A percentile compares a stretch with the other conserved stretches of the same genome.
Conservation (phyloP, 2,113 vertebrate genomes). For the Coracopsis vasa region DNA sequence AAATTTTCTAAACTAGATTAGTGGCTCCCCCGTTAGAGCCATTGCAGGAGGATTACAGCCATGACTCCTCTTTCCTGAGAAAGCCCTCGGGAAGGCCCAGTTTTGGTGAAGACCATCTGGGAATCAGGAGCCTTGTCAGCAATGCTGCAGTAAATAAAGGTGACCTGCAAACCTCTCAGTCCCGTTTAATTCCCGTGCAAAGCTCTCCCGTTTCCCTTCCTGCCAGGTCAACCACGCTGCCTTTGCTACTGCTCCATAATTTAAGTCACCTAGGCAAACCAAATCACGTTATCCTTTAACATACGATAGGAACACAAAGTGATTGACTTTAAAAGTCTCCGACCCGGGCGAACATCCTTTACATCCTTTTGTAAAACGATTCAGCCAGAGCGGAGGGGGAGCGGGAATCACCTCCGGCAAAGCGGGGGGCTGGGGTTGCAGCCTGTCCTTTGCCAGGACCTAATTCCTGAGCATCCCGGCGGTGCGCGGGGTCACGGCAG, state of each 20-base stretch:
- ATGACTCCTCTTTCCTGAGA: not conserved
- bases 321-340: slow-evolving; percentile 1
- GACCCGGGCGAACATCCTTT: not conserved
- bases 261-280: slow-evolving; percentile 18
- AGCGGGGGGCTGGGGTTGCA: not conserved
- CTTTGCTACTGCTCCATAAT: not conserved
- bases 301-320: not conserved
- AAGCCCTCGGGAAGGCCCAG: not conserved
- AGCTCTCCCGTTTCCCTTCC: not conserved
- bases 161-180: not conserved
- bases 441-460: not conserved
- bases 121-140: not conserved
- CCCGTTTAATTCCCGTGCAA: not conserved
- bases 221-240: not conserved
- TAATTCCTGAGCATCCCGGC: not conserved
- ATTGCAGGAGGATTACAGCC: not conserved
- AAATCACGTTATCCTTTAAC: not conserved
- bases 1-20: slow-evolving; percentile 34
- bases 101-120: not conserved
- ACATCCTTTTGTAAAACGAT: not conserved
- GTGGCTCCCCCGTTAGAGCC: not conserved
- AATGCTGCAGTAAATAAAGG: not conserved
- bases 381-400: not conserved
- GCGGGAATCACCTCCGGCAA: not conserved
- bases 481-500: not conserved